phyloP scores from a whole-genome alignment of 1,140 invertebrate genomes.

The Drosophila nannoptera region DNA sequence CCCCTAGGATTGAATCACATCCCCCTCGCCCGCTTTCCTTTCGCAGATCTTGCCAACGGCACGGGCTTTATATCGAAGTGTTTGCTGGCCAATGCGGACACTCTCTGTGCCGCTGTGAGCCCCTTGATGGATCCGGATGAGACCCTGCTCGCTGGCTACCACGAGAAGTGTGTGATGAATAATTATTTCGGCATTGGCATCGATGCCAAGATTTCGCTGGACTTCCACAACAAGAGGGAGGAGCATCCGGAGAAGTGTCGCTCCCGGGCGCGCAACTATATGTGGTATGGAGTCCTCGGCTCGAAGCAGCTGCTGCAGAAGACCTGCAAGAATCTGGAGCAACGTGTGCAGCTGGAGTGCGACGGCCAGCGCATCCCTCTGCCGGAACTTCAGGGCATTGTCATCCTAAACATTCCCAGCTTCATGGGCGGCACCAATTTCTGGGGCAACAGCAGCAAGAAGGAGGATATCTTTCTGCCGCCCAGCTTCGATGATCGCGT shows the following conservation, averaged over 20 bases:
- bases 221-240: conserved; percentile 98
- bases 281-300: conserved; percentile 98
- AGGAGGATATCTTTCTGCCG: conserved; percentile 91
- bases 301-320: conserved; percentile 94
- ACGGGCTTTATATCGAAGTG: conserved; percentile 93
- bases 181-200: conserved; percentile 99
- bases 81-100: conserved; percentile 96
- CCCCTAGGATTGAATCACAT: not conserved
- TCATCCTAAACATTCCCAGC: conserved; percentile 97
- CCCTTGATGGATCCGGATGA: conserved; percentile 95
- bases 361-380: conserved; percentile 94
- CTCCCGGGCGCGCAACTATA: conserved; percentile 95
- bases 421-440: conserved; percentile 99
- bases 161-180: conserved; percentile 98
- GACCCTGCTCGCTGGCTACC: conserved; percentile 93
- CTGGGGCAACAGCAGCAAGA: conserved; percentile 95
- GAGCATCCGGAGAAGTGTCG: conserved; percentile 98
- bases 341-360: conserved; percentile 94
- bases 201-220: conserved; percentile 98
- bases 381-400: conserved; percentile 96
- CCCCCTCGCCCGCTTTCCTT: not conserved
- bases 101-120: conserved; percentile 95
- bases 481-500: conserved; percentile 96
- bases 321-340: conserved; percentile 97
- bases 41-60: conserved; percentile 83